Evolutionary conservation across 2,113 vertebrate genomes (phyloP).

Genomic region (Bubo blakistoni): DNA sequence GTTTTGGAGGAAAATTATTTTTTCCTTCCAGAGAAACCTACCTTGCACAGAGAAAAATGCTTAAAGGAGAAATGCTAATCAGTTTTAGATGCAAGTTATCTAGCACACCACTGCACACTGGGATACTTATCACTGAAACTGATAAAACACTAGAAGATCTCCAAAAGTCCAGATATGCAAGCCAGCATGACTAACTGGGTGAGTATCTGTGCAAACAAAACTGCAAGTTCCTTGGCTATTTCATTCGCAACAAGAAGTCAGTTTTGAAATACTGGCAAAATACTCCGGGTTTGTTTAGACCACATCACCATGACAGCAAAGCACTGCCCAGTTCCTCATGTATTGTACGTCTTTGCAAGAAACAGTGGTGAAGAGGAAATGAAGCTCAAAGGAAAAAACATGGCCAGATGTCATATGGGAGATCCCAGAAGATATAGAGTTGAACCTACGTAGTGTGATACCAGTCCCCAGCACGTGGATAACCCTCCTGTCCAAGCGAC

Average conservation of each 20-base stretch:
- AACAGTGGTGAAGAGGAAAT: background rate
- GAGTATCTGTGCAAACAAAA: background rate
- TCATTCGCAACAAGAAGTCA: background rate
- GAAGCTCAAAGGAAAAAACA: background rate
- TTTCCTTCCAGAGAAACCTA: background rate
- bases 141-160: background rate
- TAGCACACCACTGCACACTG: rapidly evolving
- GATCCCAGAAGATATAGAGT: background rate
- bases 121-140: background rate
- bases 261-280: slow-evolving; percentile 43
- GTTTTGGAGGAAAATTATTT: background rate
- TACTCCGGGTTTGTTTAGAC: background rate
- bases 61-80: background rate
- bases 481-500: background rate
- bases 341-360: background rate
- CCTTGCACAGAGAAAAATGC: background rate
- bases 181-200: slow-evolving; percentile 3
- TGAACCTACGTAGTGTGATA: rapidly evolving
- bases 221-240: background rate
- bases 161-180: background rate
- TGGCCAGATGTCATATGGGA: background rate
- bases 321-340: background rate
- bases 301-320: slow-evolving; percentile 56
- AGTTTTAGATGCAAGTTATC: background rate
- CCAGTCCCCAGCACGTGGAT: rapidly evolving